phyloP scores from a whole-genome alignment of 2,113 vertebrate species.

The Lethenteron reissneri region DNA sequence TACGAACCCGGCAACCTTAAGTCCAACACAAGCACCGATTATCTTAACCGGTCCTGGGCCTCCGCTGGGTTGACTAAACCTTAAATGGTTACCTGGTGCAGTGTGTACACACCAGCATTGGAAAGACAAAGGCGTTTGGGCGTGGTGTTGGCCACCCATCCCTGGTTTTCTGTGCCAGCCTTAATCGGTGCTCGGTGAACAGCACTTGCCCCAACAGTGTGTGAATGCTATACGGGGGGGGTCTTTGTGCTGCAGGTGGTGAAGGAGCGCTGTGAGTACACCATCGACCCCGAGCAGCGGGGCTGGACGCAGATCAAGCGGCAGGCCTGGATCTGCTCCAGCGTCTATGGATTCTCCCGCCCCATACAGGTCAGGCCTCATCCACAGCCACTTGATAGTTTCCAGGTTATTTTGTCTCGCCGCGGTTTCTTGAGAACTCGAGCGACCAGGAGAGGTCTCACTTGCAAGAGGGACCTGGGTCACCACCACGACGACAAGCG shows the following conservation, averaged over 20 bases:
- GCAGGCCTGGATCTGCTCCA: constrained; percentile 38
- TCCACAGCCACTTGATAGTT: too few species aligned
- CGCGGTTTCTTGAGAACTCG: too few species aligned
- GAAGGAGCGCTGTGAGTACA: constrained; percentile 32
- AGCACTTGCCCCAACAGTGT: not conserved
- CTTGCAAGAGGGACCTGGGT: too few species aligned
- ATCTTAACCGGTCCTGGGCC: too few species aligned
- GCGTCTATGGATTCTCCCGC: constrained; percentile 33
- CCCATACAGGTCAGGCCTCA: constrained; percentile 31
- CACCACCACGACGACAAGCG: too few species aligned
- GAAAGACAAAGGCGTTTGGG: too few species aligned
- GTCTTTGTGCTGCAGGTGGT: constrained; percentile 20
- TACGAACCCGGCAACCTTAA: too few species aligned
- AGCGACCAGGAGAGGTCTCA: too few species aligned
- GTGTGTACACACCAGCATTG: not conserved
- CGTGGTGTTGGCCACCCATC: not conserved
- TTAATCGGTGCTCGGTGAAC: not conserved
- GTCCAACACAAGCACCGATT: too few species aligned
- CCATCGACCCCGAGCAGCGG: constrained; percentile 18
- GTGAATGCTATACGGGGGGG: not conserved
- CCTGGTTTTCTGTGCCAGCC: not conserved
- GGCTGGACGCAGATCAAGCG: constrained; percentile 23
- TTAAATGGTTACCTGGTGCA: not conserved
- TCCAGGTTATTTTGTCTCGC: too few species aligned
- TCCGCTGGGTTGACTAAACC: too few species aligned